Evolutionary conservation across 1,140 invertebrate genomes (phyloP).

Genomic region (Drosophila murphyi): DNA sequence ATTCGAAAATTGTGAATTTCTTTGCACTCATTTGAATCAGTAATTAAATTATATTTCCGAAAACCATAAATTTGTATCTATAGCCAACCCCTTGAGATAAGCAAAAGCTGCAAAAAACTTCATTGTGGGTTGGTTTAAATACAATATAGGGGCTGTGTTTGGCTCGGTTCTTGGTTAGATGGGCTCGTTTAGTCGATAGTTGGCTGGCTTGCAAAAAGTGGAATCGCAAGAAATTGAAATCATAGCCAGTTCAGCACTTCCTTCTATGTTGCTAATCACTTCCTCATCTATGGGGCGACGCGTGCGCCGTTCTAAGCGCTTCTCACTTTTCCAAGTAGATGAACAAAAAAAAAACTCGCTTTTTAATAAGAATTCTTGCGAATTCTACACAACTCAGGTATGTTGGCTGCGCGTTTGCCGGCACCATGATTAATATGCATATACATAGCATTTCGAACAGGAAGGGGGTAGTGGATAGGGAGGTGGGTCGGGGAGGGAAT

Average conservation of each 20-base stretch:
- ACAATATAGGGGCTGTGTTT: not conserved
- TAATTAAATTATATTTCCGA: too few relatives aligned
- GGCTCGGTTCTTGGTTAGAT: slow-evolving; percentile 23
- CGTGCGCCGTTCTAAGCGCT: slow-evolving; percentile 74
- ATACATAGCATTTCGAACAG: slow-evolving; percentile 13
- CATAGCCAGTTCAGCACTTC: slow-evolving; percentile 51
- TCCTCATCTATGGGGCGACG: slow-evolving; percentile 54
- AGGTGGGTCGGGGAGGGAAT: not conserved
- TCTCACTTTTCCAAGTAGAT: slow-evolving; percentile 70
- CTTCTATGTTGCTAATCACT: slow-evolving; percentile 56
- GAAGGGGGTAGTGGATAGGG: not conserved
- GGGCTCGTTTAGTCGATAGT: slow-evolving; percentile 5
- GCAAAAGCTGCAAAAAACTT: too few relatives aligned
- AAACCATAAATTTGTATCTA: too few relatives aligned
- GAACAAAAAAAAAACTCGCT: slow-evolving; percentile 63
- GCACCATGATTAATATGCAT: slow-evolving; percentile 55
- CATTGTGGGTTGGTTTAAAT: too few relatives aligned
- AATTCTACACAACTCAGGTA: slow-evolving; percentile 57
- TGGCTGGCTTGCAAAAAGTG: slow-evolving; percentile 40
- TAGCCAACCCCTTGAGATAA: too few relatives aligned
- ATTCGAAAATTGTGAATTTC: too few relatives aligned
- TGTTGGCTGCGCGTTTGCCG: slow-evolving; percentile 21
- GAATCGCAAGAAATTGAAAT: slow-evolving; percentile 51
- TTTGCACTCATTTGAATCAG: too few relatives aligned
- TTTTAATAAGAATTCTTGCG: slow-evolving; percentile 81